These are phyloP conservation scores for Willowsia nigromaculata DNA, from an alignment of 2,888 invertebrate species.

Conservation along the genomic window DNA sequence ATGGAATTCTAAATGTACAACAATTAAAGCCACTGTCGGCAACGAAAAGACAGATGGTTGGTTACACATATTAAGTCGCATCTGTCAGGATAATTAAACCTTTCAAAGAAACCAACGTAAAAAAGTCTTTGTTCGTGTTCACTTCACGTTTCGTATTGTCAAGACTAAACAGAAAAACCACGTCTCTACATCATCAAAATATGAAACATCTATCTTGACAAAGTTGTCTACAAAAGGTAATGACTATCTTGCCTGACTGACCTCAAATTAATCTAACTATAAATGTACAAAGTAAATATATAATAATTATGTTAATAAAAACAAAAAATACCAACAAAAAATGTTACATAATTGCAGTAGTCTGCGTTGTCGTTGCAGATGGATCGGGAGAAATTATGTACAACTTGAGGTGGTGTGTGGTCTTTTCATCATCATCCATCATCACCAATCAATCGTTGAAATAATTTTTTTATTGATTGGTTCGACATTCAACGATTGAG, in stretches of 20 bases:
- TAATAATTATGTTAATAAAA: constrained; percentile 31
- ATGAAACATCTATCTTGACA: neutral
- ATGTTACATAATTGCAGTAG: constrained; percentile 44
- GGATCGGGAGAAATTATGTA: neutral
- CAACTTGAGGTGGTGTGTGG: neutral
- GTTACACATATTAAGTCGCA: constrained; percentile 12
- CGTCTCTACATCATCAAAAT: neutral
- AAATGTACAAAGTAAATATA: constrained; percentile 21
- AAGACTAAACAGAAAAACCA: neutral
- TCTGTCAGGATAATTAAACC: constrained; percentile 34
- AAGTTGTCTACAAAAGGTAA: constrained; percentile 23
- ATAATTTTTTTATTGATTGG: constrained; percentile 1
- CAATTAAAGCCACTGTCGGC: neutral
- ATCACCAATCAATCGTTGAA: neutral
- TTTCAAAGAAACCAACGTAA: neutral
- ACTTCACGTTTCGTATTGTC: constrained; percentile 4
- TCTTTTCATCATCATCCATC: neutral
- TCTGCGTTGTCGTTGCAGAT: neutral
- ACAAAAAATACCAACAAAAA: constrained; percentile 4
- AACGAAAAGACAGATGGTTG: neutral
- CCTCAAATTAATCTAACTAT: constrained; percentile 31
- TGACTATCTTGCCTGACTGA: constrained; percentile 48
- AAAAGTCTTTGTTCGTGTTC: constrained; percentile 27
- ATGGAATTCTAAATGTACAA: neutral
- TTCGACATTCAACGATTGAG: constrained; percentile 5